Evolutionary conservation across 2,888 invertebrate species (phyloP).

Genomic region (Apodemia duryi): DNA sequence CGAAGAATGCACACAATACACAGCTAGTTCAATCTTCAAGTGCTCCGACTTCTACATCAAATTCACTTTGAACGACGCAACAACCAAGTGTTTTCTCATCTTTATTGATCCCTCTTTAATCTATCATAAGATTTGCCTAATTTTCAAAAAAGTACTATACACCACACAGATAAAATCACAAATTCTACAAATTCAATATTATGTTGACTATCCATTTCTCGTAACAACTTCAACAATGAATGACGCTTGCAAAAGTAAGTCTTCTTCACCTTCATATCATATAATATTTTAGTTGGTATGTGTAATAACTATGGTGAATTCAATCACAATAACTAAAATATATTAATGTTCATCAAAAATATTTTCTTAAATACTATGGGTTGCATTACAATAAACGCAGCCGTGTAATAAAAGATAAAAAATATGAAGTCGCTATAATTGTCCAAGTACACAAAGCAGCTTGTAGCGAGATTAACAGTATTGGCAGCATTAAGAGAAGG

Average conservation of each 20-base stretch:
- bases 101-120: conserved; percentile 66
- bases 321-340: conserved; percentile 55
- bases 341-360: conserved; percentile 49
- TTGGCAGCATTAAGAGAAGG: conserved; percentile 83
- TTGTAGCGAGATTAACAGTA: conserved; percentile 38
- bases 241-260: neutral
- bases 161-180: conserved; percentile 13
- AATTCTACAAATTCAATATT: neutral
- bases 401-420: conserved; percentile 48
- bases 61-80: neutral
- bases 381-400: conserved; percentile 43
- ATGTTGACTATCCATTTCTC: neutral
- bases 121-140: conserved; percentile 52
- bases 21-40: conserved; percentile 17
- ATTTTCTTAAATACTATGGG: conserved; percentile 39
- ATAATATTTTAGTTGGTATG: conserved; percentile 5
- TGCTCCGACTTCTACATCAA: neutral
- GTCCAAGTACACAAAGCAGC: conserved; percentile 55
- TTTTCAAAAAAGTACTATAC: conserved; percentile 19
- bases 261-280: neutral
- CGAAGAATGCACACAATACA: conserved; percentile 25
- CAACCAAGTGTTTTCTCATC: conserved; percentile 28
- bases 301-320: conserved; percentile 33
- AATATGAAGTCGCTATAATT: conserved; percentile 47
- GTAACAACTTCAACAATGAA: neutral